Evolutionary conservation across 2,113 vertebrate species (phyloP), one percentile per base, ranked within the genome.

Genomic region (Chiloscyllium plagiosum): DNA sequence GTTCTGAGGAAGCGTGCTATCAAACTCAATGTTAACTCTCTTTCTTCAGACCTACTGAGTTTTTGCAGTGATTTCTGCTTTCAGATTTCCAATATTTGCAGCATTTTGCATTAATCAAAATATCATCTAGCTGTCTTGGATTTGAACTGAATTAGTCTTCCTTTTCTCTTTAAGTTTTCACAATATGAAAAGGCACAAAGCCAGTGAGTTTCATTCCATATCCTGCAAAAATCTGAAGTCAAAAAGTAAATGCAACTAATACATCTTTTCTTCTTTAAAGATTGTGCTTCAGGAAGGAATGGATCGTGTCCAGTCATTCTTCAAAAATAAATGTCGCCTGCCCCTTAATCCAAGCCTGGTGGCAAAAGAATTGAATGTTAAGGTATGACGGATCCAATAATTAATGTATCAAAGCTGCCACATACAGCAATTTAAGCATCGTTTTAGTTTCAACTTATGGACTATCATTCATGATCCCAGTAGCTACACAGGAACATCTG

Each of bases 291-390:
- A 99, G 96, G 99, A 98, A 95, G 98, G 99, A 13, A 98, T 99
- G 97, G 99, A 99, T 96, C 98, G 97, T n/a, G 97, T 99, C 29
- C 99, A 99, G 96, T 98, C 98, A 24, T 98, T 99, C 96, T 99
- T 99, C 97, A 98, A 97, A 97, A 98, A 98, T 97, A 98, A 97
- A 96, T 99, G 99, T 80, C 98, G 98, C 89, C 97, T 99, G 76
- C 99, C 99, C 89, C 98, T 99, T 96, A 98, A 98, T 96, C 99
- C 99, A 96, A 99, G 99, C 96, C 98, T 99, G 94, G 98, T 99
- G 96, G 99, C 98, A 96, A 99, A 99, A 96, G 98, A 98, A 95
- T 97, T 99, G 65, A 99, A 99, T 96, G 96, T 98, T 96, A 99
- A 99, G 98, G 99, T 99, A 97, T 96, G 66, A 50, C 80, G 96